A percentile compares a stretch with the other conserved stretches of the same genome.
Evolutionary conservation across 2,797 vertebrate genomes (phyloP).

Genomic region (Coranthus polyacanthus): DNA sequence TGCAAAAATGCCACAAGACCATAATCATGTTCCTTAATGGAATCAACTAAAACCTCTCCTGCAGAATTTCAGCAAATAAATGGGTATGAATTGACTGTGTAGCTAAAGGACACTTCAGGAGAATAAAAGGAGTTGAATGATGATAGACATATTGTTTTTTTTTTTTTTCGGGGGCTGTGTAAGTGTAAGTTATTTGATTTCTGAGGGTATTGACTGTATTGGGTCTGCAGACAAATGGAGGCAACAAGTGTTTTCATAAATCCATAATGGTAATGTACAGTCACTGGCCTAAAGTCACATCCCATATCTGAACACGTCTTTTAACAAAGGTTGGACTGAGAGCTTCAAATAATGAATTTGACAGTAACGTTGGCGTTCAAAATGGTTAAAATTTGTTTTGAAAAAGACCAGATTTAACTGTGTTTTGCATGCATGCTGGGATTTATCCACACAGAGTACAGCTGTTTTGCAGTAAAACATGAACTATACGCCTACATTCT

Average conservation of each 20-base stretch:
- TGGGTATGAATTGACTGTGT: not conserved
- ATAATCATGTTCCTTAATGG: too few relatives aligned
- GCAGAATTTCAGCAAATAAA: not conserved
- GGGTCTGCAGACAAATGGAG: slow-evolving; percentile 10
- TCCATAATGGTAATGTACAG: slow-evolving; percentile 37
- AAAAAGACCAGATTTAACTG: not conserved
- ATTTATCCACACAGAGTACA: not conserved
- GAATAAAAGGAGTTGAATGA: not conserved
- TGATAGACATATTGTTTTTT: slow-evolving; percentile 36
- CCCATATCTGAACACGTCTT: not conserved
- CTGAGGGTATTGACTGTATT: slow-evolving; percentile 26
- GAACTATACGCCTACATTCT: not conserved
- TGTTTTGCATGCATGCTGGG: too few relatives aligned
- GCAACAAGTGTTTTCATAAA: slow-evolving; percentile 31
- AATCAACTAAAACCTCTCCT: too few relatives aligned
- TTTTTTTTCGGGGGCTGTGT: slow-evolving; percentile 14
- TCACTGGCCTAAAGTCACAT: slow-evolving; percentile 10
- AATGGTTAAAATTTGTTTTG: too few relatives aligned
- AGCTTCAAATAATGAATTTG: too few relatives aligned
- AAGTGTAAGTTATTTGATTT: slow-evolving; percentile 25
- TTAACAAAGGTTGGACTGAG: too few relatives aligned
- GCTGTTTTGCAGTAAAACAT: not conserved
- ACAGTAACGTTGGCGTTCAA: not conserved
- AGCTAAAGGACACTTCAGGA: slow-evolving; percentile 9
- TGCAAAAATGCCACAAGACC: not conserved